A percentile compares a stretch with the other conserved stretches of the same genome.
These are phyloP conservation scores for Ceratosolen solmsi DNA, from an alignment of 1,140 invertebrate genomes.

Conservation along the genomic window DNA sequence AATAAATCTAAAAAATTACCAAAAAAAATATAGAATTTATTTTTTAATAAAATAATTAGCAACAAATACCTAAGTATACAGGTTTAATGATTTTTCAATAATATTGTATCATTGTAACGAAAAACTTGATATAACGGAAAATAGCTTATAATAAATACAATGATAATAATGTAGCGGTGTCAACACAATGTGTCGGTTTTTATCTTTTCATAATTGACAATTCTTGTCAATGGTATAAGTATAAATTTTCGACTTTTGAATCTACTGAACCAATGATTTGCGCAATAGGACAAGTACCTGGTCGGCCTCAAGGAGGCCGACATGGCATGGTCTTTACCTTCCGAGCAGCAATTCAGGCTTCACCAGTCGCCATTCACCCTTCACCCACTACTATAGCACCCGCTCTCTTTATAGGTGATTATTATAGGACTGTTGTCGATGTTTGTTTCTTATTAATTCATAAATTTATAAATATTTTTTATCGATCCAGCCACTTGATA, in stretches of 20 bases:
- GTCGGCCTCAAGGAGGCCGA: constrained; percentile 79
- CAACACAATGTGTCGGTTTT: neutral
- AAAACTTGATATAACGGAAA: too few relatives aligned
- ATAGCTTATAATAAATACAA: too few relatives aligned
- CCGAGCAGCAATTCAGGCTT: constrained; percentile 73
- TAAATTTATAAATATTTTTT: constrained; percentile 21
- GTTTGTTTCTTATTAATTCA: constrained; percentile 39
- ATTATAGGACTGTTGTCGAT: constrained; percentile 66
- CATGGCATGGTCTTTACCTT: constrained; percentile 81
- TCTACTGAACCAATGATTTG: constrained; percentile 65
- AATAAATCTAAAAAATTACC: too few relatives aligned
- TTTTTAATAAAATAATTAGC: too few relatives aligned
- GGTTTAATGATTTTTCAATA: too few relatives aligned
- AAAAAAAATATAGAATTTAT: too few relatives aligned
- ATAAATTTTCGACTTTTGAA: neutral
- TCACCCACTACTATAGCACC: constrained; percentile 77
- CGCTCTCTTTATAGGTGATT: constrained; percentile 74
- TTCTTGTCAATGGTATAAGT: neutral
- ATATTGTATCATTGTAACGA: too few relatives aligned
- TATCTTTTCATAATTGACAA: too few relatives aligned
- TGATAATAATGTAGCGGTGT: too few relatives aligned
- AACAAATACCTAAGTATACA: too few relatives aligned
- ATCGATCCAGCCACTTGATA: too few relatives aligned
- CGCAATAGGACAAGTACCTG: constrained; percentile 78
- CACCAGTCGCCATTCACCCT: constrained; percentile 74